phyloP scores from a whole-genome alignment of 2,797 vertebrate species.

The Thamnophis elegans region DNA sequence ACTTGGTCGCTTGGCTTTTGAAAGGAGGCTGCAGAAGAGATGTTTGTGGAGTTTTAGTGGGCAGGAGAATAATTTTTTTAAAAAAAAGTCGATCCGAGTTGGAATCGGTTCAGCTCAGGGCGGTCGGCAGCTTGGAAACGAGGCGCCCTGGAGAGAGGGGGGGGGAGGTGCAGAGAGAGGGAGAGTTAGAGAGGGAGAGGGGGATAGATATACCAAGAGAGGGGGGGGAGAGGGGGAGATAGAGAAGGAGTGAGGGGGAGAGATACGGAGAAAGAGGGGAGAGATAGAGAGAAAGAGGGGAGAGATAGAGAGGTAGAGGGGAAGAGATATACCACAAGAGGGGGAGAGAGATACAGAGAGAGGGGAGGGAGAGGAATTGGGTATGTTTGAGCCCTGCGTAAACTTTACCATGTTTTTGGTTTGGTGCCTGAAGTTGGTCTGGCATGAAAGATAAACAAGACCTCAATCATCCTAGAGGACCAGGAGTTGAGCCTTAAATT shows the following conservation, averaged over 20 bases:
- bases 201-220: neutral
- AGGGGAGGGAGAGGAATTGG: neutral
- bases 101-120: neutral
- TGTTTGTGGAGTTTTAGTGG: neutral
- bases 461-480: neutral
- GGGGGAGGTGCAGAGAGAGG: no score
- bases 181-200: neutral
- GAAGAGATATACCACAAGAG: neutral
- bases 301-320: no score
- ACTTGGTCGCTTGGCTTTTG: neutral
- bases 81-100: neutral
- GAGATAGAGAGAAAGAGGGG: accelerated
- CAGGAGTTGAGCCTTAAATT: neutral
- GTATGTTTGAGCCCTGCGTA: neutral
- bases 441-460: neutral
- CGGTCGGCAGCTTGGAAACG: neutral
- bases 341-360: accelerated
- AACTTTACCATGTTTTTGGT: neutral
- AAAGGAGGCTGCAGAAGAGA: no score
- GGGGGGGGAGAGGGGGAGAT: accelerated
- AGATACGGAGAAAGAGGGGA: neutral
- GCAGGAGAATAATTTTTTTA: no score
- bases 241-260: no score
- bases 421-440: neutral
- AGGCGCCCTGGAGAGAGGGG: neutral